These are phyloP conservation scores for Dinothrombium tinctorium DNA, from an alignment of 1,140 invertebrate genomes.

Conservation along the genomic window DNA sequence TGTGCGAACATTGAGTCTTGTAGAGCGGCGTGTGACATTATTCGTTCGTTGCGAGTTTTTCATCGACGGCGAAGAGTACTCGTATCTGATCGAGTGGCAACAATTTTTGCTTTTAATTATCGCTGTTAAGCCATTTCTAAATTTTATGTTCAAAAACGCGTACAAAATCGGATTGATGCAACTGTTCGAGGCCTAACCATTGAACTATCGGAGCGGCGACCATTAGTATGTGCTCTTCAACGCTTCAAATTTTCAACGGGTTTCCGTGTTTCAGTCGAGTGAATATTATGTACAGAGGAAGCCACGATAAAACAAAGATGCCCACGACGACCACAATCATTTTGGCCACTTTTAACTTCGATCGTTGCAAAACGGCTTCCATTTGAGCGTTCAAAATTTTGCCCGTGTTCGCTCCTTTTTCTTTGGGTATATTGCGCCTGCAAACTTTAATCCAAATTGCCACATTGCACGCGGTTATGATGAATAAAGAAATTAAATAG, in stretches of 20 bases:
- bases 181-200: slow-evolving; percentile 87
- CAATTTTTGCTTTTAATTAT: slow-evolving; percentile 58
- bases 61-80: no score
- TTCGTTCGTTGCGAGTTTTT: no score
- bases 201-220: slow-evolving; percentile 68
- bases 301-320: slow-evolving; percentile 27
- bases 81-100: slow-evolving; percentile 27
- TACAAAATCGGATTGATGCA: slow-evolving; percentile 96
- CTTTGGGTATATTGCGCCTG: slow-evolving; percentile 57
- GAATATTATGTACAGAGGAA: slow-evolving; percentile 24
- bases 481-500: slow-evolving; percentile 70
- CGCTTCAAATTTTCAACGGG: slow-evolving; percentile 8
- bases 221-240: slow-evolving; percentile 50
- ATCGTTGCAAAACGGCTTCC: slow-evolving; percentile 20
- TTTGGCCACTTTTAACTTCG: slow-evolving; percentile 24
- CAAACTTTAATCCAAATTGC: slow-evolving; percentile 79
- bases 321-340: slow-evolving; percentile 28
- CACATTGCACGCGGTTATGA: slow-evolving; percentile 75
- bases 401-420: slow-evolving; percentile 23
- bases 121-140: slow-evolving; percentile 67
- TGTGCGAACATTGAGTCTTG: no score
- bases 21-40: no score
- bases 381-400: slow-evolving; percentile 12
- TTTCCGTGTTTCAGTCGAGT: slow-evolving; percentile 32
- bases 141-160: slow-evolving; percentile 90